Base-by-base conservation (phyloP, 2,797 vertebrate genomes). In the Amniataba percoides region DNA sequence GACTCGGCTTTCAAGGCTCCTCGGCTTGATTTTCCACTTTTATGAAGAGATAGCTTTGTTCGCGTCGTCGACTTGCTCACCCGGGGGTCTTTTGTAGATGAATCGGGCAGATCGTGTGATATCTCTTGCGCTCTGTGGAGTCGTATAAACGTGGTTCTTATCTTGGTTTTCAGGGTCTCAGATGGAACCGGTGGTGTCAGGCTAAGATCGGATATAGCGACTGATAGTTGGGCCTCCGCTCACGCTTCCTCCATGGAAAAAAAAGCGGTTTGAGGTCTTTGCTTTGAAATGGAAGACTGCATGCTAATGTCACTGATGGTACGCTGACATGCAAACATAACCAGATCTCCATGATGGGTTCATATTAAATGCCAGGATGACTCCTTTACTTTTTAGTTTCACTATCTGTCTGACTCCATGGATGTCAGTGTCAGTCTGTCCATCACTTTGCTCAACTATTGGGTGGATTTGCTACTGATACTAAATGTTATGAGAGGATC, bases 131-230 rank as follows among this genome's bases (percentile, higher is more conserved):
- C 57, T 67, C 0, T 71, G 76, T 65, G 42, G 42, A 52, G 51
- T 19, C 13, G 25, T 42, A 78, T 83, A 53, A 85, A 83, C 65
- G 55, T 40, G 14, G 40, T 66, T 56, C 73, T 83, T 64, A 79
- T 82, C 42, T 2, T 2, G 0, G 7, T 21, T 31, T 21, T 23
- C 19, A 49, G 23, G 59, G 21, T 74, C 4, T 81, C 43, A 39
- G 67, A 71, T 68, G 69, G 49, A 83, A 65, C 21, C 56, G 51
- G 51, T 9, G 39, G n/a, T 78, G 82, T 85, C 19, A 25, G 40
- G 60, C 21, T 53, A 16, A 60, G 27, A 83, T 73, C 5, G 4
- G 57, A 36, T 57, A 2, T 18, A 18, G 59, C 36, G 18, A 21
- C n/a, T 53, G 27, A 67, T 73, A 1, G 14, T 21, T 14, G 6